Conservation (phyloP, 2,888 invertebrate species). For the Drosophila parthenogenetica region DNA sequence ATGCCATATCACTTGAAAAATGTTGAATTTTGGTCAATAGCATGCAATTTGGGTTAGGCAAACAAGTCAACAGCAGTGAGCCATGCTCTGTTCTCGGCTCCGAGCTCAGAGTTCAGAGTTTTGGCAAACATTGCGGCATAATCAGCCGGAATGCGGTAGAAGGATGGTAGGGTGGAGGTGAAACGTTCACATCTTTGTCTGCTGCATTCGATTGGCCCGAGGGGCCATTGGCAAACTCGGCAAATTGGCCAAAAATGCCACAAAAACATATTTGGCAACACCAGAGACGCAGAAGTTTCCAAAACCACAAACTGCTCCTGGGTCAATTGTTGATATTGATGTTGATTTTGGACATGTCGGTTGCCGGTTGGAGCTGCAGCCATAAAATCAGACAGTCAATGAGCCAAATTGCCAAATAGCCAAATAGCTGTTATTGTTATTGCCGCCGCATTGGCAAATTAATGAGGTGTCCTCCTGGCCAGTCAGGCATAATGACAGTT, state of each 20-base stretch:
- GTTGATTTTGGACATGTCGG: constrained; percentile 57
- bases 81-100: neutral
- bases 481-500: constrained; percentile 56
- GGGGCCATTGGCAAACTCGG: constrained; percentile 48
- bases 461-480: constrained; percentile 72
- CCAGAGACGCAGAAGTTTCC: constrained; percentile 22
- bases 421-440: constrained; percentile 74
- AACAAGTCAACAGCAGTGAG: constrained; percentile 58
- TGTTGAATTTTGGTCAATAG: constrained; percentile 72
- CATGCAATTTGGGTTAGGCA: constrained; percentile 78
- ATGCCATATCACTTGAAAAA: constrained; percentile 55
- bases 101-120: constrained; percentile 11
- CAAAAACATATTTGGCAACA: constrained; percentile 76
- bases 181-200: constrained; percentile 51
- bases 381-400: constrained; percentile 78
- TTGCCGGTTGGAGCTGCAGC: constrained; percentile 19
- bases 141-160: constrained; percentile 48
- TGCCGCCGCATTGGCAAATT: constrained; percentile 68
- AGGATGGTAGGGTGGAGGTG: neutral
- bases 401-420: constrained; percentile 60
- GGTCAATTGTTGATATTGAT: constrained; percentile 64
- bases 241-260: constrained; percentile 75
- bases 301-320: constrained; percentile 53
- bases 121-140: constrained; percentile 73
- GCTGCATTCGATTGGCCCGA: constrained; percentile 64